Base-by-base conservation (phyloP, 2,113 vertebrate genomes). In the Lophura nycthemera region DNA sequence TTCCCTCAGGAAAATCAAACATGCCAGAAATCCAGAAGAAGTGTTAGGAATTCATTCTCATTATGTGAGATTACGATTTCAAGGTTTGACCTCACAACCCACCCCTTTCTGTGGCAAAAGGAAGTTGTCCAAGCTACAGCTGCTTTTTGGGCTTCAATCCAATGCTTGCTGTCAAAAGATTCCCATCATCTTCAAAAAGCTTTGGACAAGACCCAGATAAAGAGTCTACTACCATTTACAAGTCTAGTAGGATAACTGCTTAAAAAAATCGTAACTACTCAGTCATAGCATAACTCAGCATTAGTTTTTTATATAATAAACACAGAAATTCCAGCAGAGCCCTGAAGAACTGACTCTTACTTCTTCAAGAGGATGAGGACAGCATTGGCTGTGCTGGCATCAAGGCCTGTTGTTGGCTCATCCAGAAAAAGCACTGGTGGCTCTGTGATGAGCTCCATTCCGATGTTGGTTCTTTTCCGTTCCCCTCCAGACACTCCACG, bases 381-480 rank as follows among this genome's bases (percentile, higher is more conserved):
- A 54, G 92, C 85, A 27, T 97, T 95, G 66, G 94, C 96, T 54
- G 93, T 95, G 86, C 96, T 96, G 30, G 95, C 77, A 29, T 98
- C 97, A 27, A 97, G 96, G 40, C 95, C 95, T 20, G 95, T 96
- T 57, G 95, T 94, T 48, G 90, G 88, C 57, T 97, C 94, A 40
- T 97, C 91, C 80, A 97, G 90, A 89, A 97, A 96, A 34, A 95
- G 84, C 34, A 96, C 95, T 14, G 89, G 81, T 40, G 92, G 95
- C 69, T 97, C 96, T 29, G 92, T 97, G 64, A 97, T 96, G 20
- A 96, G 93, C 71, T 97, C 95, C 92, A 89, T 95, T 38, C 94
- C 93, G 32, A 96, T 96, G 57, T 95, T 95, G 69, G 93, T 97
- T 88, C 93, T 93, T 80, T 97, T 97, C 87, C 96, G 92, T 42